Evolutionary conservation across 2,888 invertebrate species (phyloP).

Genomic region (Acleris emargana): DNA sequence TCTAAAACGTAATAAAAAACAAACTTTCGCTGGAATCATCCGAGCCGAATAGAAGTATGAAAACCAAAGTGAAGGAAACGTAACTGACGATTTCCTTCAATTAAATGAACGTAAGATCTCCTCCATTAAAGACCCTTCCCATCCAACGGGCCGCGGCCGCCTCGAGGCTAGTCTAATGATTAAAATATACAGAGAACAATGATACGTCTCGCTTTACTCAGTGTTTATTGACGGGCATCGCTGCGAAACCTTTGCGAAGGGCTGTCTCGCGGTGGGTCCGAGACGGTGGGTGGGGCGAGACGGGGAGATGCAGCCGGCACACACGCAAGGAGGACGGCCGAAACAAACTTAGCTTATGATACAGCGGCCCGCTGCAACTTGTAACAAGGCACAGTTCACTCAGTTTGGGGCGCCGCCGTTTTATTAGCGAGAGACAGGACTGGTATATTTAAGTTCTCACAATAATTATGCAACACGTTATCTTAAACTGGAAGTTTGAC

Average conservation of each 20-base stretch:
- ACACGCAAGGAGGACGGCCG: conserved; percentile 37
- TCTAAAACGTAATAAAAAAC: neutral
- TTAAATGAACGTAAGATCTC: conserved; percentile 52
- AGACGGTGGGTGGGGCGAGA: conserved; percentile 33
- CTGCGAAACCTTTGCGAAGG: conserved; percentile 71
- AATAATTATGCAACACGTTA: too few relatives aligned
- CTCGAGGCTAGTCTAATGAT: conserved; percentile 69
- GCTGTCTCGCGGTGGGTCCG: conserved; percentile 36
- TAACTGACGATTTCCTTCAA: conserved; percentile 40
- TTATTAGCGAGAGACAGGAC: conserved; percentile 40
- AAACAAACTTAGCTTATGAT: conserved; percentile 43
- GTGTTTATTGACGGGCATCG: conserved; percentile 72
- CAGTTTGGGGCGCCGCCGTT: conserved; percentile 44
- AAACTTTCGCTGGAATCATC: neutral
- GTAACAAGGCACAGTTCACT: conserved; percentile 41
- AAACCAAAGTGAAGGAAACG: conserved; percentile 50
- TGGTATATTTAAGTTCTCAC: too few relatives aligned
- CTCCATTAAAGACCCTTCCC: conserved; percentile 53
- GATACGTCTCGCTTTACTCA: conserved; percentile 73
- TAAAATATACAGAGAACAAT: conserved; percentile 79
- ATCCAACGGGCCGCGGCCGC: conserved; percentile 57
- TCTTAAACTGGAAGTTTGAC: too few relatives aligned
- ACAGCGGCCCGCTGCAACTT: conserved; percentile 42
- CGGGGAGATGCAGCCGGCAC: conserved; percentile 17
- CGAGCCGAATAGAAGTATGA: conserved; percentile 44